Evolutionary conservation across 2,113 vertebrate species (phyloP), one percentile per base, ranked within the genome.

Genomic region (Clarias magur): DNA sequence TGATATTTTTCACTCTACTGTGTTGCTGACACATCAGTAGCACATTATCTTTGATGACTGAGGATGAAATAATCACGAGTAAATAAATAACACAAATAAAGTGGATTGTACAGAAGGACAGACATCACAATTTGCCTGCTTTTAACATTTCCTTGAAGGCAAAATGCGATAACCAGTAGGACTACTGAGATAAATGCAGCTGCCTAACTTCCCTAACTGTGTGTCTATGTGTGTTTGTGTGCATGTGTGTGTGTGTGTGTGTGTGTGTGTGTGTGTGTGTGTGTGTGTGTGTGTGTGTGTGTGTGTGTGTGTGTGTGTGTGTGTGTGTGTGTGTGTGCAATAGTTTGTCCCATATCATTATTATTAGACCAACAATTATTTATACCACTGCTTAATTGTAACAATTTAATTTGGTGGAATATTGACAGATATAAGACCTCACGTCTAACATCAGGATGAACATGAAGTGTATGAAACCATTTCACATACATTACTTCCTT

Each of bases 401-500:
- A 70, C 5, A 72, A 17, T 19, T 38, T 38, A 48, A 48, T 75
- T 75, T 53, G 1, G 10, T 19, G 4, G 13, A 30, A 34, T 23
- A 75, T 1, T 75, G 42, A 25, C 25, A 21, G 17, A 21, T 42
- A 10, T 42, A 25, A 73, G 70, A 3, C 17, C 17, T 38, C 30
- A 30, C 27, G 30, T 70, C 30, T 75, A 25, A 76, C 25, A 48
- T 76, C 25, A 76, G 1, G 2, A 48, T 23, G 3, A 5, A 42
- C 15, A 42, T 1, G 1, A 21, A 12, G 42, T 19, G 4, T 34
- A 11, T 60, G 21, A 27, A 76, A n/a, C 17, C 38, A 34, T 81
- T 60, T 38, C 42, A 88, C 87, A 84, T 90, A 90, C 89, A 72
- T 86, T 56, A 90, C 13, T 8, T 86, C 79, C 67, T 73, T 88